Conservation (phyloP, 2,113 vertebrate genomes). For the Cynoglossus semilaevis region DNA sequence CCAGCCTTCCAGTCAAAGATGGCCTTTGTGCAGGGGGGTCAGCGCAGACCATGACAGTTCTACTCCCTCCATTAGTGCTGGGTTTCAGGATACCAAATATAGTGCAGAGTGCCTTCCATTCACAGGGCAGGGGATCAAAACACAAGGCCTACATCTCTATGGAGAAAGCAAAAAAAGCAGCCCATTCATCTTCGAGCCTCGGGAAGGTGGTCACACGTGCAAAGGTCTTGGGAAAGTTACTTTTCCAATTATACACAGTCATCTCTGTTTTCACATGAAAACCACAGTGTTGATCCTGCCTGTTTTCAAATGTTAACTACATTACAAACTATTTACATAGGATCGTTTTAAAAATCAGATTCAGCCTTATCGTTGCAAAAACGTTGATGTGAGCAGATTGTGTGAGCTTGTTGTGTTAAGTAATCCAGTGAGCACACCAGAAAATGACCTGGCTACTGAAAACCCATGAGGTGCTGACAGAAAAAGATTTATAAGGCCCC, state of each 20-base stretch:
- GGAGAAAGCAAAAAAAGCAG: constrained; percentile 42
- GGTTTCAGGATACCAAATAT: constrained; percentile 55
- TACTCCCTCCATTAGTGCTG: constrained; percentile 44
- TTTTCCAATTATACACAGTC: constrained; percentile 39
- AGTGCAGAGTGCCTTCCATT: constrained; percentile 50
- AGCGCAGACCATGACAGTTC: constrained; percentile 37
- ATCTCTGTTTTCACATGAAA: constrained; percentile 41
- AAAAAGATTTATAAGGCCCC: constrained; percentile 43
- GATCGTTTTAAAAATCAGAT: constrained; percentile 13
- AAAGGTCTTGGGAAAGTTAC: constrained; percentile 28
- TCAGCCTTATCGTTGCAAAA: constrained; percentile 16
- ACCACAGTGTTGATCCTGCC: constrained; percentile 35
- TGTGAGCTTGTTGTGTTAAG: constrained; percentile 5
- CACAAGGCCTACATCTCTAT: constrained; percentile 53
- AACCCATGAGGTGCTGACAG: constrained; percentile 26
- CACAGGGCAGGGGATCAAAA: constrained; percentile 47
- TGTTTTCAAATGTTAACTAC: constrained; percentile 15
- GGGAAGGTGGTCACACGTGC: constrained; percentile 23
- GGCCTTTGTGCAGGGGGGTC: constrained; percentile 58
- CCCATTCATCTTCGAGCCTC: constrained; percentile 47
- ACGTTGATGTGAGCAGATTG: constrained; percentile 11
- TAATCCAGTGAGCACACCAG: constrained; percentile 21
- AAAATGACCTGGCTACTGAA: constrained; percentile 26
- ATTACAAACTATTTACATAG: constrained; percentile 15
- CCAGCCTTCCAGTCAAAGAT: constrained; percentile 63